Conservation (phyloP, 2,888 invertebrate species). For the Chloroclysta siterata region DNA sequence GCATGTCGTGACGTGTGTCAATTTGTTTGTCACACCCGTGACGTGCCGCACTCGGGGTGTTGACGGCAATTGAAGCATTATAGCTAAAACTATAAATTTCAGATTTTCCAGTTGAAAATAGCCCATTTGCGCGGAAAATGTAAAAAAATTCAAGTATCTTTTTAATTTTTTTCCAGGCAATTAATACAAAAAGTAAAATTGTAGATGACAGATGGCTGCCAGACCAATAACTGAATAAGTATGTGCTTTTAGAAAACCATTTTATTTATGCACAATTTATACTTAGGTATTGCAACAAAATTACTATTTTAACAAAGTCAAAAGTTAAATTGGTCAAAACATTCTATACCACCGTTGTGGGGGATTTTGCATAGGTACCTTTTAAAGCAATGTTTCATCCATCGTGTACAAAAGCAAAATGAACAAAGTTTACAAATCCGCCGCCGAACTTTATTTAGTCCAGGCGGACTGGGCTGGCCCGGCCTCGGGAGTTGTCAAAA, state of each 20-base stretch:
- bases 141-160: not conserved
- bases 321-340: not conserved
- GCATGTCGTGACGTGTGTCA: conserved; percentile 34
- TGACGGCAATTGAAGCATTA: conserved; percentile 14
- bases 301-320: too few species aligned
- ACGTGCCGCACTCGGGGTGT: conserved; percentile 19
- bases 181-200: too few species aligned
- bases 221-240: too few species aligned
- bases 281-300: too few species aligned
- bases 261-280: not conserved
- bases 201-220: too few species aligned
- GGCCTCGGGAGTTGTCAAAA: conserved; percentile 34
- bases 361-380: not conserved
- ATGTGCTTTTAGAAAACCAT: too few species aligned
- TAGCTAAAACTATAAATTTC: conserved; percentile 3
- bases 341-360: not conserved
- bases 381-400: not conserved
- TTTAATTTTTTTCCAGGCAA: too few species aligned
- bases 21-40: conserved; percentile 37
- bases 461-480: conserved; percentile 18
- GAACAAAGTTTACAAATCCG: conserved; percentile 36
- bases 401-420: conserved; percentile 16
- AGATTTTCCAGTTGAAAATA: conserved; percentile 6
- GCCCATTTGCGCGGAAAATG: not conserved
- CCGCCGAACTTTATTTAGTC: conserved; percentile 28